Percentiles rank a stretch among this genome's conserved stretches.
Conservation (phyloP, 2,888 invertebrate genomes). For the Cephus pygmeus region DNA sequence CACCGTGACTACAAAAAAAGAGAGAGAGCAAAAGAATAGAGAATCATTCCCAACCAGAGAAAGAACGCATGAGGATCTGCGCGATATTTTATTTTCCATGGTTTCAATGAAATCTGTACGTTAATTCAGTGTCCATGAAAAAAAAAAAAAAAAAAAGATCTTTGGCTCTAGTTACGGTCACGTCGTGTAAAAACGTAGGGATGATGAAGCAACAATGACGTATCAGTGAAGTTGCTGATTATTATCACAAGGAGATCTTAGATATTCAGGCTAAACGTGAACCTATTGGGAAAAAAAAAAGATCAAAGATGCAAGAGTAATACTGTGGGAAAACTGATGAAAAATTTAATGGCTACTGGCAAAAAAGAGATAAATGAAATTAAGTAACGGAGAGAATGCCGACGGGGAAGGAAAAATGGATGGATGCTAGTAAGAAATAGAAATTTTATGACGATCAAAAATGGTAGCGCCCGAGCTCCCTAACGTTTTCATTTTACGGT, state of each 20-base stretch:
- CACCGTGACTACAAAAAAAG: slow-evolving; percentile 28
- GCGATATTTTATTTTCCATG: background rate
- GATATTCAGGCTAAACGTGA: slow-evolving; percentile 17
- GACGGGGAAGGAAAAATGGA: background rate
- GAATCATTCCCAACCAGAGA: background rate
- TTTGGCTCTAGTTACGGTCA: slow-evolving; percentile 13
- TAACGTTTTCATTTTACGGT: slow-evolving; percentile 1
- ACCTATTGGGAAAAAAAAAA: slow-evolving; percentile 14
- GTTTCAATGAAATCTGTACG: background rate
- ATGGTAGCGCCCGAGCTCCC: slow-evolving; percentile 12
- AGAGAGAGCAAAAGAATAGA: slow-evolving; percentile 13
- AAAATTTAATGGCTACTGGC: slow-evolving; percentile 7
- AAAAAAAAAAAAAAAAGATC: background rate
- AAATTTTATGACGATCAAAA: slow-evolving; percentile 1
- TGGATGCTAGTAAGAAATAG: background rate
- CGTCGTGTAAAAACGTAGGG: background rate
- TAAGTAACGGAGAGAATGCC: background rate
- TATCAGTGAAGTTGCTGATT: background rate
- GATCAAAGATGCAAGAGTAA: slow-evolving; percentile 20
- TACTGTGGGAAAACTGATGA: slow-evolving; percentile 5
- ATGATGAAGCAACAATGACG: background rate
- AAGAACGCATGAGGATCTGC: background rate
- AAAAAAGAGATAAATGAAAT: background rate
- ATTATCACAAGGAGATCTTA: background rate
- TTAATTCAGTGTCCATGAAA: background rate